phyloP scores from a whole-genome alignment of 1,140 invertebrate genomes.

The Phymorhynchus buccinoides region DNA sequence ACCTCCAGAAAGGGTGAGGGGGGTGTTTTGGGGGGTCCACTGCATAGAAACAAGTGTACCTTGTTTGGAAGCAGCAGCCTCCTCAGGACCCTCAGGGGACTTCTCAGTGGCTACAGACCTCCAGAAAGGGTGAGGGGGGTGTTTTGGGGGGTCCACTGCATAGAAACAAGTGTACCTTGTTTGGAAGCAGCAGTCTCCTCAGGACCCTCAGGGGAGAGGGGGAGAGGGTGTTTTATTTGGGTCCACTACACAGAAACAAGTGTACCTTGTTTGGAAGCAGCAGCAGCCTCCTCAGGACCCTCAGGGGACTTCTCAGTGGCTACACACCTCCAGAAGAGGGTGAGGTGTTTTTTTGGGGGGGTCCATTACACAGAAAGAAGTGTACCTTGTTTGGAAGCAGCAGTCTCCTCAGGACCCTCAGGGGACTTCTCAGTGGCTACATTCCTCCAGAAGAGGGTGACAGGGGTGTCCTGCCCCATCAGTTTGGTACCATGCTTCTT shows the following conservation, averaged over 20 bases:
- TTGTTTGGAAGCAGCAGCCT: neutral
- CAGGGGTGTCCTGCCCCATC: conserved; percentile 40
- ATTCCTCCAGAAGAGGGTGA: conserved; percentile 64
- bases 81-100: conserved; percentile 27
- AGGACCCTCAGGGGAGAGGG: neutral
- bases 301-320: too few species aligned
- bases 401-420: neutral
- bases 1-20: conserved; percentile 64
- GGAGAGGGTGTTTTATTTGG: too few species aligned
- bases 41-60: too few species aligned
- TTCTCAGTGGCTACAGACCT: conserved; percentile 36
- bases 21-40: conserved; percentile 44
- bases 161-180: too few species aligned
- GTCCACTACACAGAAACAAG: too few species aligned
- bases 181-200: neutral
- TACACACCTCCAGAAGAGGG: too few species aligned
- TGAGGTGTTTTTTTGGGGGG: too few species aligned
- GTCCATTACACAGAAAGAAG: too few species aligned
- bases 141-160: too few species aligned
- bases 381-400: too few species aligned
- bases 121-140: conserved; percentile 63
- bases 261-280: too few species aligned
- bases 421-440: conserved; percentile 27
- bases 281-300: too few species aligned
- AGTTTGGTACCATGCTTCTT: conserved; percentile 57